A percentile compares a stretch with the other conserved stretches of the same genome.
Evolutionary conservation across 2,113 vertebrate genomes (phyloP).

Genomic region (Dasypus novemcinctus): DNA sequence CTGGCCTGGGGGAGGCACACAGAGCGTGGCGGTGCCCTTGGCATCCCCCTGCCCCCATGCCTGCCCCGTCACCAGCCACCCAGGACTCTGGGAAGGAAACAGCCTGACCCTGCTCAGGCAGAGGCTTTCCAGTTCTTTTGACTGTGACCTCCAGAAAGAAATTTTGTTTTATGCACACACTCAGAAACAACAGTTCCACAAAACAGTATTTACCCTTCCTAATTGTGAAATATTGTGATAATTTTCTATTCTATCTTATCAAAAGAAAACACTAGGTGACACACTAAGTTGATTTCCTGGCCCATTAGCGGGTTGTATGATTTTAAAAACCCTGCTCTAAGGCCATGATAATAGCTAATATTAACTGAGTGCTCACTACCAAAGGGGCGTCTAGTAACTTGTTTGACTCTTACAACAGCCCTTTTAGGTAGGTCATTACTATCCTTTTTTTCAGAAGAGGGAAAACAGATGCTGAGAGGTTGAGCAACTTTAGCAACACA

Average conservation of each 20-base stretch:
- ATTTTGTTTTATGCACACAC: neutral
- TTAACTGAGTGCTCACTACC: neutral
- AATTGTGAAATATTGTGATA: neutral
- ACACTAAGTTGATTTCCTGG: neutral
- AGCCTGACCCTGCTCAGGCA: neutral
- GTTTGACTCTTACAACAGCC: neutral
- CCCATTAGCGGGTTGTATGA: neutral
- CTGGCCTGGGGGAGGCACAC: rapidly evolving
- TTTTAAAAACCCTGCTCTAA: neutral
- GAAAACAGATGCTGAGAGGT: neutral
- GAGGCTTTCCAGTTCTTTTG: neutral
- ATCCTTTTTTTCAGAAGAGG: neutral
- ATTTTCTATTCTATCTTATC: neutral
- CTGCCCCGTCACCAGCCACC: neutral
- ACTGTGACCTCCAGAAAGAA: neutral
- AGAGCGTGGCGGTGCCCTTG: rapidly evolving
- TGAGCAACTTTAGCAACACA: neutral
- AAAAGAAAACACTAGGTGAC: neutral
- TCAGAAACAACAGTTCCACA: neutral
- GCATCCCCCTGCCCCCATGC: neutral
- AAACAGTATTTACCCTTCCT: neutral
- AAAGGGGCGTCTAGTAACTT: neutral
- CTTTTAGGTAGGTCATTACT: neutral
- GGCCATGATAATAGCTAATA: neutral
- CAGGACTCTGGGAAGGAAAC: neutral